Evolutionary conservation across 2,113 vertebrate genomes (phyloP).

Genomic region (Eudyptes chrysolophus): DNA sequence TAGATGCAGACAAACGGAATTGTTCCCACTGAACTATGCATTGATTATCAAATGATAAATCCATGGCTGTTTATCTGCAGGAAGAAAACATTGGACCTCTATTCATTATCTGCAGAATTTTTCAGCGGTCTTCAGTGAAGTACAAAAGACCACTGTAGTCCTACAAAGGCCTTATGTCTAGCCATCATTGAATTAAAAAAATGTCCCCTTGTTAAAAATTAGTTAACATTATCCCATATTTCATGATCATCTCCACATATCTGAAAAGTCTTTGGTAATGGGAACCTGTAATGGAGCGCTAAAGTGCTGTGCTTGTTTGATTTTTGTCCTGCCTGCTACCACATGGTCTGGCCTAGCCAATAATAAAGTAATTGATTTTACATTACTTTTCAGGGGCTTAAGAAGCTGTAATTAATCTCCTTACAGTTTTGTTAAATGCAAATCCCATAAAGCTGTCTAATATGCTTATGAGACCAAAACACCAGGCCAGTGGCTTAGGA

Average conservation of each 20-base stretch:
- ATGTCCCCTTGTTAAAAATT: conserved; percentile 5
- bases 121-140: conserved; percentile 4
- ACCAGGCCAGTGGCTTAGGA: not conserved
- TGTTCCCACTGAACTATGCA: not conserved
- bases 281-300: not conserved
- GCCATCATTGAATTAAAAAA: not conserved
- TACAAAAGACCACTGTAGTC: not conserved
- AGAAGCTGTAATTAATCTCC: conserved; percentile 51
- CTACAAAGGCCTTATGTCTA: conserved; percentile 19
- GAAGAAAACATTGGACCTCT: conserved; percentile 19
- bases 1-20: not conserved
- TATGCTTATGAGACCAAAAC: conserved; percentile 49
- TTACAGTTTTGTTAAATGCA: conserved; percentile 34
- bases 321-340: not conserved
- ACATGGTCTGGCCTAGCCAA: not conserved
- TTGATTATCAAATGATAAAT: conserved; percentile 33
- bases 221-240: not conserved
- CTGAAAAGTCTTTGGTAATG: not conserved
- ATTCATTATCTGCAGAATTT: conserved; percentile 19
- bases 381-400: conserved; percentile 25
- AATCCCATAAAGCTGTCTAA: conserved; percentile 47
- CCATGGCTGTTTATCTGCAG: conserved; percentile 16
- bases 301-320: not conserved
- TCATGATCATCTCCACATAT: conserved; percentile 6
- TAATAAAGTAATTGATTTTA: conserved; percentile 37